Conservation (phyloP, 2,797 vertebrate species). For the Crocodylus rhombifer region DNA sequence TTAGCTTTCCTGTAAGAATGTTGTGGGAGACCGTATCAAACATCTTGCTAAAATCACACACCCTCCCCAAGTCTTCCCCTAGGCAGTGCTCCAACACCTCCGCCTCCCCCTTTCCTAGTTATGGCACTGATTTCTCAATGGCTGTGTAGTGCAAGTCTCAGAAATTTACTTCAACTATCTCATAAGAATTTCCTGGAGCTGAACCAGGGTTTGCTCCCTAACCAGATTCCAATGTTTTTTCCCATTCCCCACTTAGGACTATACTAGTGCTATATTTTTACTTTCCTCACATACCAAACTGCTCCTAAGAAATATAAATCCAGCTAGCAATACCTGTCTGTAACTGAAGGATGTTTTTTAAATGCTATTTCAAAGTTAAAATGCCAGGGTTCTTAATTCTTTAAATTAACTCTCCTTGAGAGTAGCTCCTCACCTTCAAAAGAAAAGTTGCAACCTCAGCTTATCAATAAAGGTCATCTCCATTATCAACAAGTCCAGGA, state of each 20-base stretch:
- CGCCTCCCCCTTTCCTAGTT: no score
- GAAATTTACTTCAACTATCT: not conserved
- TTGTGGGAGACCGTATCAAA: no score
- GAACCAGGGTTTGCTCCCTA: not conserved
- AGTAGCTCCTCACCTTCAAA: not conserved
- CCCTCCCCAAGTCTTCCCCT: no score
- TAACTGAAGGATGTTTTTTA: not conserved
- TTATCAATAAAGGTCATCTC: not conserved
- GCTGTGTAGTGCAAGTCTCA: not conserved
- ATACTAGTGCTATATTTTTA: not conserved
- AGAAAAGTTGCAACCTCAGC: rapidly evolving
- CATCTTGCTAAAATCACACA: no score
- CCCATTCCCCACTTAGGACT: not conserved
- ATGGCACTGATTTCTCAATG: not conserved
- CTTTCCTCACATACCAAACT: not conserved
- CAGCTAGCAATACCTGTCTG: not conserved
- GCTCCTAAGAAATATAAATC: not conserved
- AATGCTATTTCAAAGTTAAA: not conserved
- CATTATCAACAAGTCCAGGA: not conserved
- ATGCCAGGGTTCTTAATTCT: rapidly evolving
- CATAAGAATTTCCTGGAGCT: not conserved
- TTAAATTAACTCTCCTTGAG: not conserved
- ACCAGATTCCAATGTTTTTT: not conserved
- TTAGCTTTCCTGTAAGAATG: no score
- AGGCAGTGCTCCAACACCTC: no score